Evolutionary conservation across 2,797 vertebrate species (phyloP), one percentile per base, ranked within the genome.

Genomic region (Melanitta fusca): DNA sequence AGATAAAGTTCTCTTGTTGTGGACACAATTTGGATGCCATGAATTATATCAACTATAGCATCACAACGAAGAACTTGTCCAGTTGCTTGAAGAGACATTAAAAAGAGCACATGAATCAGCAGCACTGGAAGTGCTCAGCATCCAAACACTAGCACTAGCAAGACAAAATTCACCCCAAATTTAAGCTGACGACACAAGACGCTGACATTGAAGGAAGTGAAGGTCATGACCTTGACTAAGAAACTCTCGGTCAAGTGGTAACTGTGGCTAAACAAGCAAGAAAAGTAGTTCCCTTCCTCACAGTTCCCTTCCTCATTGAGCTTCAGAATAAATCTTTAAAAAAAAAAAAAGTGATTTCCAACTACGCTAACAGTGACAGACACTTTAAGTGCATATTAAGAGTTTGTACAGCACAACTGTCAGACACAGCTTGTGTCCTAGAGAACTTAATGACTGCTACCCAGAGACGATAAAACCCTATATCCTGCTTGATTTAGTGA

Each of bases 51-150:
- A 4, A 99, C 99, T 3, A 99, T 99, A 64, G 99, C 99, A 14
- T 99, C 99, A 34, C 99, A 99, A 39, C 99, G 99, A 83, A 99
- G 97, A 6, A 99, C 98, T 93, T 99, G 99, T n/a, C 99, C 99
- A 1, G 99, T 99, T 70, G 98, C 99, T 99, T 80, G 30, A 70
- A 73, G 20, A 90, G 22, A 91, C 27, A 88, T 14, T n/a, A 72
- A 25, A 41, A 75, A 81, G 45, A 79, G 41, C 30, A 81, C 57
- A 79, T 18, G 8, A 70, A 74, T 88, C 68, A 80, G 64, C 61
- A 73, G 30, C 45, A 61, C n/a, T 58, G 45, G 5, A 43, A 2
- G 3, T 16, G 28, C 30, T 71, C 64, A 38, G 25, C 47, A 68
- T 10, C 14, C 22, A 57, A 68, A 80, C 27, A 61, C 27, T 11